These are phyloP conservation scores for Metaphire vulgaris DNA, from an alignment of 1,140 invertebrate species.

Conservation along the genomic window DNA sequence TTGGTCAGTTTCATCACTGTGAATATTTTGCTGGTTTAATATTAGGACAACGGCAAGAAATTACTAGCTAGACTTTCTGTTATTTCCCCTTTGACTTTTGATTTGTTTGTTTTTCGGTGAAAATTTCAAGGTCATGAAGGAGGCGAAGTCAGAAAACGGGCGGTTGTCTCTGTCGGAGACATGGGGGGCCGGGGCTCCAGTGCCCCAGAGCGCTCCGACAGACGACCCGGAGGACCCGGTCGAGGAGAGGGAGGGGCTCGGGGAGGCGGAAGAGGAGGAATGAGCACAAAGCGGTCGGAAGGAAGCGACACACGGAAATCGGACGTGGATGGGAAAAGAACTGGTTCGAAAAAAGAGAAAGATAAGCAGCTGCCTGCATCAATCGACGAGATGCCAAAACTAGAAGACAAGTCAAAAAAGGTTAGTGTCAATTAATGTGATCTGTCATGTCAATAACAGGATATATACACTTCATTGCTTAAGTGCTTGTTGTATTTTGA, in stretches of 20 bases:
- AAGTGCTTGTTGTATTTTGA: background rate
- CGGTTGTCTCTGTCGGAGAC: background rate
- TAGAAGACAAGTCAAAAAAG: constrained; percentile 31
- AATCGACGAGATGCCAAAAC: constrained; percentile 44
- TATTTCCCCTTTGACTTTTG: too few species aligned
- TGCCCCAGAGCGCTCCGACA: background rate
- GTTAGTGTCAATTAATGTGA: background rate
- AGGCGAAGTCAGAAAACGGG: background rate
- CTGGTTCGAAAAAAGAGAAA: constrained; percentile 28
- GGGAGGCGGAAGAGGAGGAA: background rate
- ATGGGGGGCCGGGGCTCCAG: background rate
- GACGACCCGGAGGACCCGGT: background rate
- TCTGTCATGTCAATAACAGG: background rate
- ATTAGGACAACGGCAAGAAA: too few species aligned
- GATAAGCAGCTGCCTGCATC: constrained; percentile 36
- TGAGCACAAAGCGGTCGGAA: background rate
- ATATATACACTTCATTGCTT: background rate
- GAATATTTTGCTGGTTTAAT: too few species aligned
- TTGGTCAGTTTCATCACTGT: too few species aligned
- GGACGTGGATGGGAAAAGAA: background rate
- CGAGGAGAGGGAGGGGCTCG: background rate
- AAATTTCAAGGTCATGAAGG: background rate
- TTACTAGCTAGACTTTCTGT: too few species aligned
- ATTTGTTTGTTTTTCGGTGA: background rate
- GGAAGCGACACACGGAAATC: background rate